A percentile compares a stretch with the other conserved stretches of the same genome.
These are phyloP conservation scores for Dolichallabes microphthalmus DNA, from an alignment of 2,113 vertebrate genomes.

Conservation along the genomic window DNA sequence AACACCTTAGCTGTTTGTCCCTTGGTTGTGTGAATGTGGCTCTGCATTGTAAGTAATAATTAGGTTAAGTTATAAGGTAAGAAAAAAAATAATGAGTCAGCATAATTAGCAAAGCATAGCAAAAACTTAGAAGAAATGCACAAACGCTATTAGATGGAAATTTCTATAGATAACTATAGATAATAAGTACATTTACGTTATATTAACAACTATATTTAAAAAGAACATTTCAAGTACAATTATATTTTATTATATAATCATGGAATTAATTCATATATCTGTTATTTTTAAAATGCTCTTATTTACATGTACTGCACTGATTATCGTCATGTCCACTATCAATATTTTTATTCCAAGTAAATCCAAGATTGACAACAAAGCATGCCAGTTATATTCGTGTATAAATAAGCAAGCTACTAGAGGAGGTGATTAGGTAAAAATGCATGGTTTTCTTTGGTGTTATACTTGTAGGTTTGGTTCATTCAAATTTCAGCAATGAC, in stretches of 20 bases:
- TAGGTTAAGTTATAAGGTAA: not conserved
- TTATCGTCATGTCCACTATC: not conserved
- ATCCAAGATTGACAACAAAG: not conserved
- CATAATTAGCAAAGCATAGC: not conserved
- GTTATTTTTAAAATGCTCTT: not conserved
- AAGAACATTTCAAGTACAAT: not conserved
- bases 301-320: not conserved
- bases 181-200: not conserved
- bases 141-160: not conserved
- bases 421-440: not conserved
- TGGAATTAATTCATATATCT: not conserved
- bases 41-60: not conserved
- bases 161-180: not conserved
- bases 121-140: not conserved
- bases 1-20: not conserved
- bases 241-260: too few relatives aligned
- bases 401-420: not conserved
- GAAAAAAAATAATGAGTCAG: not conserved
- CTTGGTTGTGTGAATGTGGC: not conserved
- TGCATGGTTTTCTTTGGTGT: not conserved
- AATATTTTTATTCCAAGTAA: not conserved
- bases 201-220: not conserved
- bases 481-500: not conserved
- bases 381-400: not conserved
- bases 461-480: not conserved